Percentiles rank a stretch among this genome's conserved stretches.
These are phyloP conservation scores for Caenorhabditis remanei DNA, from an alignment of 1,140 invertebrate species.

Conservation along the genomic window DNA sequence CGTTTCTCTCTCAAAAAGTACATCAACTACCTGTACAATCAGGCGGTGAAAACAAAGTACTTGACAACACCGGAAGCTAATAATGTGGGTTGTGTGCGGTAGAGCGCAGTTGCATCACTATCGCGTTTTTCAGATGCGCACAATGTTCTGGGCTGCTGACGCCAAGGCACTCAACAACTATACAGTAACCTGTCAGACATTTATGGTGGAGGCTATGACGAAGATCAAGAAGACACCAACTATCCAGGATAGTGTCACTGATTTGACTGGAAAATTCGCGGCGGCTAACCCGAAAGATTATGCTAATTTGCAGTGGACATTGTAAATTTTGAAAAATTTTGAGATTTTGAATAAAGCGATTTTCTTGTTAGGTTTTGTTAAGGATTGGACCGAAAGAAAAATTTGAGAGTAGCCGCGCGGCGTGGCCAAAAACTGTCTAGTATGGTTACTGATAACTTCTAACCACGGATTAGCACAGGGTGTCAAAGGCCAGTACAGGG, in stretches of 20 bases:
- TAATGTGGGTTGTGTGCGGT: background rate
- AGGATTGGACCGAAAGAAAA: too few species aligned
- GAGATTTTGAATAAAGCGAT: too few species aligned
- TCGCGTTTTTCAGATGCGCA: background rate
- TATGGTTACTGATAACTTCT: too few species aligned
- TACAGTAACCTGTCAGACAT: conserved; percentile 7
- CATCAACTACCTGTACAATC: conserved; percentile 22
- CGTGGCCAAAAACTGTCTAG: too few species aligned
- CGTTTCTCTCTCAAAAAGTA: conserved; percentile 21
- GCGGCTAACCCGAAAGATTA: background rate
- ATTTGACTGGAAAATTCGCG: background rate
- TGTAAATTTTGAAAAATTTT: background rate
- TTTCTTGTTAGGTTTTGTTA: too few species aligned
- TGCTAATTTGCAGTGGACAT: background rate
- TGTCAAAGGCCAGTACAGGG: too few species aligned
- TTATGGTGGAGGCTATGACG: background rate
- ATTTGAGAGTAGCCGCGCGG: too few species aligned
- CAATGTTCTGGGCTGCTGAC: conserved; percentile 27
- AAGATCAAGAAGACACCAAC: conserved; percentile 12
- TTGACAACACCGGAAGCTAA: conserved; percentile 19
- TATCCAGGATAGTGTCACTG: background rate
- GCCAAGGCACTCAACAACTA: conserved; percentile 2
- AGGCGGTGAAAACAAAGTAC: conserved; percentile 9
- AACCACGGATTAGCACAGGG: too few species aligned
- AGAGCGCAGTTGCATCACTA: background rate